Evolutionary conservation across 2,797 vertebrate species (phyloP).

Genomic region (Microctenopoma steveboyesi): DNA sequence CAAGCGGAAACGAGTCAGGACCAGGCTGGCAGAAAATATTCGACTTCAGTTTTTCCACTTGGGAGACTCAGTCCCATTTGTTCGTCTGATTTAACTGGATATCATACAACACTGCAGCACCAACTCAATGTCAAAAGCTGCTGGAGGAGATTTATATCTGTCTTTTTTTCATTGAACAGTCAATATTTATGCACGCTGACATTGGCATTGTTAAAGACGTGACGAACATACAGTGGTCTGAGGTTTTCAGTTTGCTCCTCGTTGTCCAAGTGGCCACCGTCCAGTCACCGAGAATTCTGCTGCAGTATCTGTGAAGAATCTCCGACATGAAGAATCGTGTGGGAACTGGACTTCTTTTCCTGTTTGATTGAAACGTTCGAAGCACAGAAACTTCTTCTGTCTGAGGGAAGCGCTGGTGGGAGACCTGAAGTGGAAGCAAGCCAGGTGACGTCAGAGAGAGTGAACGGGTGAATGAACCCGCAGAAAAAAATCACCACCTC

Average conservation of each 20-base stretch:
- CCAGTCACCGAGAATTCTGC: conserved; percentile 6
- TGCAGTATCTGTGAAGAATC: neutral
- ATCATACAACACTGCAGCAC: neutral
- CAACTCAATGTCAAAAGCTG: conserved; percentile 6
- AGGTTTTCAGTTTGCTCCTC: conserved; percentile 29
- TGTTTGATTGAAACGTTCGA: no score
- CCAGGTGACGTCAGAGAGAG: no score
- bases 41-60: neutral
- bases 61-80: neutral
- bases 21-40: neutral
- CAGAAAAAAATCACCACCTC: no score
- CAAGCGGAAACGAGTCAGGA: neutral
- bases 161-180: neutral
- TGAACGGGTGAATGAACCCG: no score
- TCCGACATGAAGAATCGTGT: no score
- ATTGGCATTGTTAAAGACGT: neutral
- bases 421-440: no score
- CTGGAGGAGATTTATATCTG: neutral
- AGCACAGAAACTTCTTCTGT: no score
- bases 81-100: neutral
- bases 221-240: neutral
- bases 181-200: conserved; percentile 8
- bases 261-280: conserved; percentile 8
- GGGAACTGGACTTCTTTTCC: no score
- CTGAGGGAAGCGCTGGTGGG: no score